Evolutionary conservation across 2,888 invertebrate genomes (phyloP), one percentile per base, ranked within the genome.

Genomic region (Leptinotarsa peninsularis): DNA sequence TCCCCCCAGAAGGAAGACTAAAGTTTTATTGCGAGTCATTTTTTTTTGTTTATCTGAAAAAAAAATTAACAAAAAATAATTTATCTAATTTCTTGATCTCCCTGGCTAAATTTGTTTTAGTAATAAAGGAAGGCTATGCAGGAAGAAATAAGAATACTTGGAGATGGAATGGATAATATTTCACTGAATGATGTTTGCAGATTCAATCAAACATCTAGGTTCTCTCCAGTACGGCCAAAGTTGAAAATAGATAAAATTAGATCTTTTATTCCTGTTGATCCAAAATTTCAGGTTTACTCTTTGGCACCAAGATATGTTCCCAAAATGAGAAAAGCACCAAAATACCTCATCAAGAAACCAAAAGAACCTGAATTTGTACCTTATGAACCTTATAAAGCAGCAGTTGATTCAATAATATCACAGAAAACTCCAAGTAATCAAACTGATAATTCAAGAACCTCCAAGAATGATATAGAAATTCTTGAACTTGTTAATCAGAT

Each of bases 321-420:
- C 72, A 89, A 90, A 18, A 90, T 91, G 63, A 91, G 91, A 81
- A 92, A 91, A 82, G 90, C 90, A 68, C 89, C 90, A 18, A 89
- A 89, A 58, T 89, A 89, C 78, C 88, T 90, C 68, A 87, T 91
- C 15, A 82, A 83, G 63, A 93, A 93, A 83, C 88, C 88, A 1
- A 90, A 91, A 83, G 93, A 93, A 80, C 95, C 96, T 0, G 95
- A 94, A 85, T 96, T 96, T 87, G 92, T 97, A 52, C 96, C 96
- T 0, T 96, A 95, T 82, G 96, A 97, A 85, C 96, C 96, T 0
- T 96, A 96, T 85, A 93, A 95, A 84, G 95, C 93, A 18, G 96
- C 96, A 69, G 94, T 95, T 0, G 94, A 93, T 84, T 94, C 95
- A 10, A 94, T 96, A 78, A 89, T 93, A 23, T 91, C 93, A 5